Percentiles rank a stretch among this genome's conserved stretches.
These are phyloP conservation scores for Callimorpha dominula DNA, from an alignment of 2,888 invertebrate genomes.

Conservation along the genomic window DNA sequence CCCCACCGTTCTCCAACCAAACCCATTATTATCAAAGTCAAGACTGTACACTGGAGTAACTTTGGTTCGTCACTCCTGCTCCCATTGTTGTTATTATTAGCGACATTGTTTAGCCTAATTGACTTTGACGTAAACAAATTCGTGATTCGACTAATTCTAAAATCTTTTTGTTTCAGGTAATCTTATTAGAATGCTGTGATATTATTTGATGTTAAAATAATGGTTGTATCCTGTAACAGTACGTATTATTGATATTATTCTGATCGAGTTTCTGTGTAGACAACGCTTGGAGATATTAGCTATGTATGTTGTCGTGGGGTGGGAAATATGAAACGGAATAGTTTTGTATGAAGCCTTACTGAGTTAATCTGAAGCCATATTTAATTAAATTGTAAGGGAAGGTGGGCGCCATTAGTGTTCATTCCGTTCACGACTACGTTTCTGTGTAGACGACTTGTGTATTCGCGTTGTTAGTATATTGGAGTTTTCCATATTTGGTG, in stretches of 20 bases:
- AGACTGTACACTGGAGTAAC: conserved; percentile 81
- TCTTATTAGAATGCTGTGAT: conserved; percentile 56
- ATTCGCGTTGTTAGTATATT: conserved; percentile 26
- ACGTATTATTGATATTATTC: conserved; percentile 31
- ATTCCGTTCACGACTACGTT: conserved; percentile 70
- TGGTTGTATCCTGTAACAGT: conserved; percentile 43
- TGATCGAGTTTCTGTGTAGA: conserved; percentile 11
- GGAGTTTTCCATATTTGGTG: conserved; percentile 46
- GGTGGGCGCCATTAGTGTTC: conserved; percentile 68
- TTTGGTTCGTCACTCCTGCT: conserved; percentile 83
- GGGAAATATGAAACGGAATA: conserved; percentile 81
- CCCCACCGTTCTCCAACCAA: conserved; percentile 69
- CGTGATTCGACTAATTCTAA: conserved; percentile 72
- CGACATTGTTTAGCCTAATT: conserved; percentile 80
- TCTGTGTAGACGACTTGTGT: conserved; percentile 65
- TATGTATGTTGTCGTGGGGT: conserved; percentile 51
- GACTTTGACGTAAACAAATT: conserved; percentile 78
- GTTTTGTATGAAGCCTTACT: conserved; percentile 80
- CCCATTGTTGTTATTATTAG: conserved; percentile 82
- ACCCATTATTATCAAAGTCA: conserved; percentile 85
- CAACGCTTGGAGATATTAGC: conserved; percentile 37
- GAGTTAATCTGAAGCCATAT: conserved; percentile 85
- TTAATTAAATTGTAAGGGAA: conserved; percentile 84
- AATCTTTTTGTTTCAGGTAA: conserved; percentile 83
- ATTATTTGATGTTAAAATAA: conserved; percentile 48